phyloP scores from a whole-genome alignment of 2,888 invertebrate genomes.

The Parnassius smintheus region DNA sequence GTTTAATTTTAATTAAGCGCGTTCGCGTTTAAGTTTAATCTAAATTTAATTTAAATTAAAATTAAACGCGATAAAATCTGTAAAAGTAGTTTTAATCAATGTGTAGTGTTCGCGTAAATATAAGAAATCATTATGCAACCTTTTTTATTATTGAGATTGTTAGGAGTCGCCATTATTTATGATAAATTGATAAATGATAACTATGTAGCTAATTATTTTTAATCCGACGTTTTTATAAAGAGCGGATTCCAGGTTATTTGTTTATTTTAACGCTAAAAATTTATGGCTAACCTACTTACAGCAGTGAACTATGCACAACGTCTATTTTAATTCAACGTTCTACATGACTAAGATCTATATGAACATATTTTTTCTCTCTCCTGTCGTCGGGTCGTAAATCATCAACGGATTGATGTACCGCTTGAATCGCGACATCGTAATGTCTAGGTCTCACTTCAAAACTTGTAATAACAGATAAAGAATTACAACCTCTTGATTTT shows the following conservation, averaged over 20 bases:
- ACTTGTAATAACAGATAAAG: slow-evolving; percentile 10
- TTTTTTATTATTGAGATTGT: too few relatives aligned
- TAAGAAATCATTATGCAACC: too few relatives aligned
- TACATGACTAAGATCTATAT: slow-evolving; percentile 10
- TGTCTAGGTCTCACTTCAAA: neutral
- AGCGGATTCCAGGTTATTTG: neutral
- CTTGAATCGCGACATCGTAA: slow-evolving; percentile 12
- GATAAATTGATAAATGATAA: too few relatives aligned
- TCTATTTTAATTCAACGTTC: slow-evolving; percentile 15
- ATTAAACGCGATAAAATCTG: too few relatives aligned
- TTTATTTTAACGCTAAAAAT: slow-evolving; percentile 18
- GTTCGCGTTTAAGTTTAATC: too few relatives aligned
- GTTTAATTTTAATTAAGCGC: too few relatives aligned
- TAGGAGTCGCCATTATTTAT: too few relatives aligned
- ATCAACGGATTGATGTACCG: slow-evolving; percentile 5
- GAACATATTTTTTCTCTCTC: slow-evolving; percentile 8
- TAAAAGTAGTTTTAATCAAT: too few relatives aligned
- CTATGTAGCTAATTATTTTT: too few relatives aligned
- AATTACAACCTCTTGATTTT: slow-evolving; percentile 5
- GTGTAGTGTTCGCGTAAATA: too few relatives aligned
- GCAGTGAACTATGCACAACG: slow-evolving; percentile 2
- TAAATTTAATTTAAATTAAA: too few relatives aligned
- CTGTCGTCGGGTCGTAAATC: slow-evolving; percentile 17
- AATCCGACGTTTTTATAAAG: too few relatives aligned
- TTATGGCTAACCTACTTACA: slow-evolving; percentile 21